Percentiles rank a stretch among this genome's conserved stretches.
These are phyloP conservation scores for Aspidapion aeneum DNA, from an alignment of 2,888 invertebrate genomes.

Conservation along the genomic window DNA sequence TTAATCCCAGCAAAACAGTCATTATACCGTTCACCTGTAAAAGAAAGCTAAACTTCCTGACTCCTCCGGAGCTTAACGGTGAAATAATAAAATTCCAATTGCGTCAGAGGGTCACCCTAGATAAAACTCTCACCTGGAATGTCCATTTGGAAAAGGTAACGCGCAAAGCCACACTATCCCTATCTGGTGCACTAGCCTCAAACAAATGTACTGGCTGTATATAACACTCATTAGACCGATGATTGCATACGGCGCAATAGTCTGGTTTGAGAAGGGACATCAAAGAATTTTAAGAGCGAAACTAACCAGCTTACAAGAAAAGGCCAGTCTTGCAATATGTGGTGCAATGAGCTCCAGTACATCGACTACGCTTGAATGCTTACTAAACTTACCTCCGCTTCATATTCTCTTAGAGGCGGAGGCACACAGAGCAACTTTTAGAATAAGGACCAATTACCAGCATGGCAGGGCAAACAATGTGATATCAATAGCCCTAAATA, in stretches of 20 bases:
- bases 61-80: not conserved
- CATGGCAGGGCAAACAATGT: too few relatives aligned
- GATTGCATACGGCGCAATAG: not conserved
- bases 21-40: not conserved
- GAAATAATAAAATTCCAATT: not conserved
- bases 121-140: not conserved
- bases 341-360: not conserved
- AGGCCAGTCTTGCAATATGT: not conserved
- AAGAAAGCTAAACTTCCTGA: not conserved
- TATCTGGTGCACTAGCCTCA: not conserved
- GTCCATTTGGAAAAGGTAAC: not conserved
- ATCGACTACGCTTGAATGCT: not conserved
- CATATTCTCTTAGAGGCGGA: too few relatives aligned
- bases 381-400: not conserved
- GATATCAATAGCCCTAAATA: too few relatives aligned
- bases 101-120: not conserved
- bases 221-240: not conserved
- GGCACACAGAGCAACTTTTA: too few relatives aligned
- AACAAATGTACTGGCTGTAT: not conserved
- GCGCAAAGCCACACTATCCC: not conserved
- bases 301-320: not conserved
- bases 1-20: not conserved
- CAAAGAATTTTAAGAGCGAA: not conserved
- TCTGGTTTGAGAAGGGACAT: not conserved
- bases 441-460: too few relatives aligned